Base-by-base conservation (phyloP, 2,888 invertebrate genomes). In the Hirtodrosophila duncani region DNA sequence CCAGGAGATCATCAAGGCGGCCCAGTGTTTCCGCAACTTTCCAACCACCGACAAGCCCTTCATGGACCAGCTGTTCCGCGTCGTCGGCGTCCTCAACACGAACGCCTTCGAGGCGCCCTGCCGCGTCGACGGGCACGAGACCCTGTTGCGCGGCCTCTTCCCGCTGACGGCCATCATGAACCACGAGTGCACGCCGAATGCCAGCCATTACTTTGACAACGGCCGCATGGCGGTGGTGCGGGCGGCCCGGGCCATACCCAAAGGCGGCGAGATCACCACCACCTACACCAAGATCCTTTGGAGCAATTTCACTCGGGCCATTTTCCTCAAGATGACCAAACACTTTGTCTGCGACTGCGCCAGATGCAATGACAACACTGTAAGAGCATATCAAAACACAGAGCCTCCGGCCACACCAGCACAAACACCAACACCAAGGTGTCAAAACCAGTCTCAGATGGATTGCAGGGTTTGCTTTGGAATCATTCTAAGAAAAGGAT, bases 171-270 rank as follows among this genome's bases (percentile, higher is more conserved):
- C 92, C 13, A 89, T 93, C 87, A 89, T 93, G 88, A 90, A 92
- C 69, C 94, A 94, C 77, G 90, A 91, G 72, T 94, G 94, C 81
- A 89, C 88, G 36, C 91, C 93, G 20, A 94, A 94, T 80, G 92
- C 93, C 0, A 89, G 90, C 50, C 93, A 93, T 77, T 88, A 89
- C 50, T 92, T 91, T 26, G 90, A 90, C 43, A 88, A 90, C 23
- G 89, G 90, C 9, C 88, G 88, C 64, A 83, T 88, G 78, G 88
- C 93, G 41, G 89, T 90, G 9, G 86, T 93, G 13, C 88, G 91
- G 60, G 92, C 93, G 1, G 90, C 86, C 0, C 78, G 83, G 44
- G 78, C 69, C 31, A 92, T 94, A 58, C 87, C 89, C 39, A 91
- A 91, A 86, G 93, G 92, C n/a, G 90, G 90, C 20, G 88, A 90